Evolutionary conservation across 2,113 vertebrate genomes (phyloP).

Genomic region (Epinephelus cyanopodus): DNA sequence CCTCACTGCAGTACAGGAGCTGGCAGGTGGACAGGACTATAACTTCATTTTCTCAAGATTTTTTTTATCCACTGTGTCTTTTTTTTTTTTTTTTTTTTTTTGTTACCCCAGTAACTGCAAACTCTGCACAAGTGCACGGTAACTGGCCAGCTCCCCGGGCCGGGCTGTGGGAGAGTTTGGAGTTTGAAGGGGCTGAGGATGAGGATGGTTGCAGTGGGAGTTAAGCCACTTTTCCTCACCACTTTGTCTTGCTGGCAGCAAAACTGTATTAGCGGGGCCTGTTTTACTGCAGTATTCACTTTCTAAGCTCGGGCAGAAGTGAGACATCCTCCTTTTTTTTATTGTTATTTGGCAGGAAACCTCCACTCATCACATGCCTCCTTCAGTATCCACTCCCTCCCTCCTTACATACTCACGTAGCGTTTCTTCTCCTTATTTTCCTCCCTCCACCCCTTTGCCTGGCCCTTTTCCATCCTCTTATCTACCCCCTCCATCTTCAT

Average conservation of each 20-base stretch:
- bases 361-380: constrained; percentile 60
- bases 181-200: constrained; percentile 52
- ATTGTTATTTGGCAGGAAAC: constrained; percentile 66
- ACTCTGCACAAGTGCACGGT: constrained; percentile 60
- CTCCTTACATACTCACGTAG: constrained; percentile 8
- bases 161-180: constrained; percentile 51
- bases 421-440: constrained; percentile 2
- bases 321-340: constrained; percentile 71
- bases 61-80: constrained; percentile 8
- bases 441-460: not conserved
- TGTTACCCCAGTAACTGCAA: constrained; percentile 63
- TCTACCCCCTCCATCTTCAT: not conserved
- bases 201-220: constrained; percentile 59
- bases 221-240: constrained; percentile 56
- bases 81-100: constrained; percentile 13
- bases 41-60: constrained; percentile 60
- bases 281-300: constrained; percentile 74
- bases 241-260: constrained; percentile 74
- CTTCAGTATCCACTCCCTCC: constrained; percentile 32
- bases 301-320: constrained; percentile 61
- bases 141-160: constrained; percentile 46
- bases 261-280: constrained; percentile 59
- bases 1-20: constrained; percentile 59
- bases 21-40: constrained; percentile 65
- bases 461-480: constrained; percentile 26